Evolutionary conservation across 2,888 invertebrate genomes (phyloP), one percentile per base, ranked within the genome.

Genomic region (Spisula solida): DNA sequence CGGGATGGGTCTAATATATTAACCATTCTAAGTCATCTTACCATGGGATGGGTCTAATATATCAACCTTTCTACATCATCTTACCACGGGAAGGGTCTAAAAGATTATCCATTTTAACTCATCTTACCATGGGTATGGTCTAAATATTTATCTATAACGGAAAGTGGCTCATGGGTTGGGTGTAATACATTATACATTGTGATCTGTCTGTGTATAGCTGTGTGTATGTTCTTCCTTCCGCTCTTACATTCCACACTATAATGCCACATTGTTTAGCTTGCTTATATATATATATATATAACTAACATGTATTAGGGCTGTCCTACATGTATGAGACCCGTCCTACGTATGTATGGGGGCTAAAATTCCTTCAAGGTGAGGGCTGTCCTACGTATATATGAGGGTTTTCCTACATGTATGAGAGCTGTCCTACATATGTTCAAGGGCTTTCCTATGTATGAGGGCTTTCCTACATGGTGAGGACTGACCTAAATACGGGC

Each of bases 211-310:
- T 25, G n/a, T 66, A 60, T n/a, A 66, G 10, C 60, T 56, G 56
- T 56, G 56, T 56, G 12, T 66, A 25, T 25, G 60, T 66, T 66
- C 60, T 66, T n/a, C 8, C 51, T 25, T n/a, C 60, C n/a, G 60
- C 60, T 66, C 60, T n/a, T n/a, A 66, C 60, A 66, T 66, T 66
- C 60, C 60, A 66, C n/a, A 66, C 10, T 66, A 20, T 66, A n/a
- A n/a, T 66, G 60, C 60, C 20, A 66, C 60, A 66, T 66, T 66
- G 60, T 66, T 66, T n/a, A 25, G 60, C 60, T 66, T 66, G 60
- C 60, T 66, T 66, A 25, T 66, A 66, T 66, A 25, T 41, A 41
- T 66, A 25, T 66, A 66, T 66, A 25, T 41, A 41, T 5, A 41
- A 41, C 41, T 41, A 25, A 25, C n/a, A 25, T 66, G 25, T 66